Evolutionary conservation across 92 coral and sea anemone species (phyloP).

Genomic region (Zoanthus solanderi): DNA sequence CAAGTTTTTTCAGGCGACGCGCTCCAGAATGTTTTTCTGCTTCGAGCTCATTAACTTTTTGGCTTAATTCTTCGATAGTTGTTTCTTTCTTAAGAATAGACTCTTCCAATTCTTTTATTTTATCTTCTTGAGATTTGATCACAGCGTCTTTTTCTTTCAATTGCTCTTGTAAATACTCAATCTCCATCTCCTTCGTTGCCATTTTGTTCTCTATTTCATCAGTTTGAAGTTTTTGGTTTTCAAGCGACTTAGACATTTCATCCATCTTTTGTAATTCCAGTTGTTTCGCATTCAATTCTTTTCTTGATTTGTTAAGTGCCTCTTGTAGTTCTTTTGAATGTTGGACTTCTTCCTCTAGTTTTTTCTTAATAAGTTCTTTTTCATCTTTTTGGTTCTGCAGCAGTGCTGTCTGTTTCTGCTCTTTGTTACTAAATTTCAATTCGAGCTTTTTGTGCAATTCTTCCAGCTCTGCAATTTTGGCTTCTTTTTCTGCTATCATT

Average conservation of each 20-base stretch:
- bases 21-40: slow-evolving; percentile 42
- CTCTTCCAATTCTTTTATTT: slow-evolving; percentile 31
- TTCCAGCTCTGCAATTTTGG: neutral
- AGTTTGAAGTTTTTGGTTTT: slow-evolving; percentile 57
- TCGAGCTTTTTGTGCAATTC: slow-evolving; percentile 14
- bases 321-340: slow-evolving; percentile 40
- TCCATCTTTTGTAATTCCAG: slow-evolving; percentile 38
- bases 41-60: slow-evolving; percentile 66
- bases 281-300: neutral
- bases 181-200: slow-evolving; percentile 27
- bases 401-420: slow-evolving; percentile 37
- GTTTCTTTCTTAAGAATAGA: neutral
- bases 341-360: slow-evolving; percentile 45
- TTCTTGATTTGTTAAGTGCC: slow-evolving; percentile 36
- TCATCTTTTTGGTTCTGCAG: slow-evolving; percentile 40
- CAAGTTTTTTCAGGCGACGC: slow-evolving; percentile 58
- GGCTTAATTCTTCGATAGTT: neutral
- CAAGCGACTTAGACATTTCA: slow-evolving; percentile 54
- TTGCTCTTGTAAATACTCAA: slow-evolving; percentile 40
- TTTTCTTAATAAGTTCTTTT: slow-evolving; percentile 27
- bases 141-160: slow-evolving; percentile 22
- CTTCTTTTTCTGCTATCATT: slow-evolving; percentile 44
- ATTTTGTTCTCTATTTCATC: slow-evolving; percentile 57
- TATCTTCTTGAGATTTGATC: slow-evolving; percentile 22
- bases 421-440: slow-evolving; percentile 20